Conservation (phyloP, 2,113 vertebrate genomes). For the Trematocara unimaculatum region DNA sequence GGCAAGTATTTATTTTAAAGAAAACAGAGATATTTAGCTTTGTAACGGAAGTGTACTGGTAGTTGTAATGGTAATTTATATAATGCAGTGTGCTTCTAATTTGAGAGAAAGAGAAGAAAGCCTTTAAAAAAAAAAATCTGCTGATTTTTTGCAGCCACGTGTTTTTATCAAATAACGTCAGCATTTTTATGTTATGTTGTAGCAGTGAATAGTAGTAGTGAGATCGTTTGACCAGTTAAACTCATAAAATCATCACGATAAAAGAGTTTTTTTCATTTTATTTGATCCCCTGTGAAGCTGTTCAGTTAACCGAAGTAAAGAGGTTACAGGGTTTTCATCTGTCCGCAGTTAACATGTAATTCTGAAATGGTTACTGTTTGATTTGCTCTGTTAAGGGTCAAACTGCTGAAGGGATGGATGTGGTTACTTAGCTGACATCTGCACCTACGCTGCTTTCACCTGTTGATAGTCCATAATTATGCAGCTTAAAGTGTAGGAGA, state of each 20-base stretch:
- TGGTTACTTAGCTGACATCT: conserved; percentile 25
- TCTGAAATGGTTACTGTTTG: conserved; percentile 9
- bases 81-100: not conserved
- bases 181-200: accelerated
- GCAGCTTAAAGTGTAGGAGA: conserved; percentile 5
- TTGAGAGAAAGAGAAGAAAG: not conserved
- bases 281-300: not conserved
- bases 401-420: not conserved
- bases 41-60: not conserved
- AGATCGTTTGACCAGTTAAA: not conserved
- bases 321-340: not conserved
- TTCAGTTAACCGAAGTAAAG: not conserved
- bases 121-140: not conserved
- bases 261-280: not conserved
- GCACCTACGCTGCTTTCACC: conserved; percentile 25
- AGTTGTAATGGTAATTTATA: not conserved
- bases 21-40: not conserved
- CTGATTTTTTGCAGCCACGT: accelerated
- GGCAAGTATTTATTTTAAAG: accelerated
- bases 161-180: not conserved
- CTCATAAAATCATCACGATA: not conserved
- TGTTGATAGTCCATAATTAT: conserved; percentile 46
- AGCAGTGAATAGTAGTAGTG: not conserved
- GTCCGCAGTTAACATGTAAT: not conserved
- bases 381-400: conserved; percentile 11